Evolutionary conservation across 2,113 vertebrate genomes (phyloP).

Genomic region (Pygathrix nemaeus): DNA sequence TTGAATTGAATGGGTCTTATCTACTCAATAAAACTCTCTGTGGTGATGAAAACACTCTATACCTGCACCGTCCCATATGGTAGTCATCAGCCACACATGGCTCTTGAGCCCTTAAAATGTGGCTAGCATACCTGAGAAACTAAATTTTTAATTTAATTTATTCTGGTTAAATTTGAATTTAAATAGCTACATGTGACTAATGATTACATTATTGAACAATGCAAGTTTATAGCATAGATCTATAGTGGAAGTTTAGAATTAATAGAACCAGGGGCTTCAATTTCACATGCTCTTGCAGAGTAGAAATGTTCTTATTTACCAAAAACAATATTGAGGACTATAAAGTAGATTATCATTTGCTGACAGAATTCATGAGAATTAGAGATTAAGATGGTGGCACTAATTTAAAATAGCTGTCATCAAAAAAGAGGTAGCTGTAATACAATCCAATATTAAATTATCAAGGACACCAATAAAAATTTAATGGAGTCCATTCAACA

Average conservation of each 20-base stretch:
- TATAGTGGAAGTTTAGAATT: background rate
- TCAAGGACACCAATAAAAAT: background rate
- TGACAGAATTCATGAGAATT: constrained; percentile 92
- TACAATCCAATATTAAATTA: constrained; percentile 80
- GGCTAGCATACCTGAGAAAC: background rate
- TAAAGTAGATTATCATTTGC: constrained; percentile 89
- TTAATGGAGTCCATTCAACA: constrained; percentile 7
- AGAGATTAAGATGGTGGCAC: constrained; percentile 92
- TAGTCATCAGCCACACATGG: background rate
- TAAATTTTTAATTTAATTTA: background rate
- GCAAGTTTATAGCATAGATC: background rate
- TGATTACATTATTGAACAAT: background rate
- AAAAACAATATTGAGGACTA: constrained; percentile 82
- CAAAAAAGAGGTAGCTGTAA: constrained; percentile 90
- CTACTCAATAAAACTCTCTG: background rate
- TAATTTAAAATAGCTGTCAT: constrained; percentile 93
- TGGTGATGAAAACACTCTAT: background rate
- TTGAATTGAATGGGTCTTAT: background rate
- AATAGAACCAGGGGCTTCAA: constrained; percentile 84
- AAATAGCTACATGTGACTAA: background rate
- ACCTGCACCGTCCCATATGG: background rate
- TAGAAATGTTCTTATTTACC: constrained; percentile 89
- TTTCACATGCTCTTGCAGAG: constrained; percentile 88
- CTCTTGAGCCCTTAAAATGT: background rate
- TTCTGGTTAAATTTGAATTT: constrained; percentile 31